Evolutionary conservation across 2,113 vertebrate genomes (phyloP).

Genomic region (Scalopus aquaticus): DNA sequence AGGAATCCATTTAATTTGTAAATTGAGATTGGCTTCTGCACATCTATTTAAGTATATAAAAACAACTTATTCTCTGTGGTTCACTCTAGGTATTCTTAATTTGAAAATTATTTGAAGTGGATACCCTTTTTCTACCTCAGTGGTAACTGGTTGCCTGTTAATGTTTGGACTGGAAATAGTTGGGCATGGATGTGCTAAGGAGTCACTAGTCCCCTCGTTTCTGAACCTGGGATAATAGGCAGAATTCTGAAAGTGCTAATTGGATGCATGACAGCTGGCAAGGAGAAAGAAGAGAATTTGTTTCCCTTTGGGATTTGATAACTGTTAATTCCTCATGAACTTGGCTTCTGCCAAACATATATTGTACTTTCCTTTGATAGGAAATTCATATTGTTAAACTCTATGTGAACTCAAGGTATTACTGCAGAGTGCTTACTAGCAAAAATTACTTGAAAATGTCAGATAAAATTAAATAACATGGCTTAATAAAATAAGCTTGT

Average conservation of each 20-base stretch:
- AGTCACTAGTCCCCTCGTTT: background rate
- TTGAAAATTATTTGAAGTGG: background rate
- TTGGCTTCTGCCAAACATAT: conserved; percentile 74
- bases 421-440: conserved; percentile 83
- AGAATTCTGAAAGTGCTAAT: conserved; percentile 63
- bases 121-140: background rate
- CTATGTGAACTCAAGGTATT: conserved; percentile 86
- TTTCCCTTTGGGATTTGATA: conserved; percentile 81
- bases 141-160: background rate
- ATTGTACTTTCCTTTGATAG: conserved; percentile 79
- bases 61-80: background rate
- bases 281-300: conserved; percentile 52
- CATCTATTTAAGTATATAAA: background rate
- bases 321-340: conserved; percentile 84
- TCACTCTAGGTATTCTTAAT: background rate
- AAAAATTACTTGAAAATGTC: conserved; percentile 85
- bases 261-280: conserved; percentile 74
- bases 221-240: conserved; percentile 11
- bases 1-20: conserved; percentile 4
- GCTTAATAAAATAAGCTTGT: conserved; percentile 86
- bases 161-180: background rate
- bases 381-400: conserved; percentile 88
- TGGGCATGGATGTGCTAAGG: background rate
- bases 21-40: background rate
- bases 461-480: conserved; percentile 86